phyloP scores from a whole-genome alignment of 2,888 invertebrate genomes.

The Pristionchus arcanus region DNA sequence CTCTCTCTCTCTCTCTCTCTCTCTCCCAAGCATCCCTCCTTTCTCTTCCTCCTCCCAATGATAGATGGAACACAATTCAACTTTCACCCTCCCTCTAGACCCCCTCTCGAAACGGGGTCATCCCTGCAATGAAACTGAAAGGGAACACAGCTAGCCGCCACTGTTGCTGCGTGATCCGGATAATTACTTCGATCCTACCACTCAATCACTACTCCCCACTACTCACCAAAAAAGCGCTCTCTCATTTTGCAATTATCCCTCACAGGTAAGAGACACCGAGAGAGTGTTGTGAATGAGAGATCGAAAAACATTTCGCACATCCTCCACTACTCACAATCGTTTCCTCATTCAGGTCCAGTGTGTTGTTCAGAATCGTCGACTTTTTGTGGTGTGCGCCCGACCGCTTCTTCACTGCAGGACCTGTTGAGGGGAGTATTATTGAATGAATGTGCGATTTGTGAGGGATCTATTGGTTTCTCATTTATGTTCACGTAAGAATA shows the following conservation, averaged over 20 bases:
- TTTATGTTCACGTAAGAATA: too few species aligned
- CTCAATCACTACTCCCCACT: too few species aligned
- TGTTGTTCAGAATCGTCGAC: conserved; percentile 50
- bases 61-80: conserved; percentile 43
- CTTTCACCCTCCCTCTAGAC: conserved; percentile 40
- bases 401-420: conserved; percentile 14
- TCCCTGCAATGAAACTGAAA: conserved; percentile 24
- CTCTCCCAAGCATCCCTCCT: conserved; percentile 32
- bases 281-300: background rate
- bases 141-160: conserved; percentile 2
- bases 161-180: background rate
- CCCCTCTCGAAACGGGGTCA: conserved; percentile 17
- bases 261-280: too few species aligned
- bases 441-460: background rate
- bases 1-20: background rate
- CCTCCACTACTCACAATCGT: conserved; percentile 31
- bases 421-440: background rate
- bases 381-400: conserved; percentile 10
- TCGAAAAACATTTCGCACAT: background rate
- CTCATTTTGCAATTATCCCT: too few species aligned
- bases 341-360: conserved; percentile 49
- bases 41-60: conserved; percentile 4
- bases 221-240: too few species aligned
- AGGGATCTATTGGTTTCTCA: background rate
- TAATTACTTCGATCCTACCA: background rate